These are phyloP conservation scores for Dromiciops gliroides DNA, from an alignment of 2,113 vertebrate genomes.

Conservation along the genomic window DNA sequence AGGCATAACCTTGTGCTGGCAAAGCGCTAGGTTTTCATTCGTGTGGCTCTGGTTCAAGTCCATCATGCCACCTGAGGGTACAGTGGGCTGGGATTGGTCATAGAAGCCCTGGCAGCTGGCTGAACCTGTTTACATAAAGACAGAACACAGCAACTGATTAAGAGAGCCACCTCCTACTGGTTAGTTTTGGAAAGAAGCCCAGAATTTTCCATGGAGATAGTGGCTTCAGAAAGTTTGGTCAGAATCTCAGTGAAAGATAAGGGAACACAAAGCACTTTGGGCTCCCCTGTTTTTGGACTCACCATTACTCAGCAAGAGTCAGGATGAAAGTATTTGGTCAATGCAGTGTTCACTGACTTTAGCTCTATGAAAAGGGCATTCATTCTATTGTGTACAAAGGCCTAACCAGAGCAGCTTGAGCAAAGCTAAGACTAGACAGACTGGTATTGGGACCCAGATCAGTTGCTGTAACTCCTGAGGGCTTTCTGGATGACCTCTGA, in stretches of 20 bases:
- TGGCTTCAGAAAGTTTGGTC: slow-evolving; percentile 75
- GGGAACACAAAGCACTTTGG: slow-evolving; percentile 73
- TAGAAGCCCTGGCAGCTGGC: slow-evolving; percentile 75
- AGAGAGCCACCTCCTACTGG: slow-evolving; percentile 78
- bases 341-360: slow-evolving; percentile 53
- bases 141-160: slow-evolving; percentile 75
- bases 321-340: slow-evolving; percentile 56
- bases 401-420: slow-evolving; percentile 53
- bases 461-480: slow-evolving; percentile 17
- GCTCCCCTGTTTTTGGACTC: slow-evolving; percentile 64
- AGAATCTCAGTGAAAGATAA: slow-evolving; percentile 77
- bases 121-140: slow-evolving; percentile 81
- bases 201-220: slow-evolving; percentile 79
- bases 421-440: slow-evolving; percentile 48
- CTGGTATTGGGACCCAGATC: neutral
- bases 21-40: slow-evolving; percentile 54
- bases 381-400: slow-evolving; percentile 42
- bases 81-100: slow-evolving; percentile 68
- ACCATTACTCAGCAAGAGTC: slow-evolving; percentile 54
- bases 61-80: slow-evolving; percentile 66
- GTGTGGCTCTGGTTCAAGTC: slow-evolving; percentile 55
- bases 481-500: slow-evolving; percentile 16
- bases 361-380: slow-evolving; percentile 54
- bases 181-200: slow-evolving; percentile 79
- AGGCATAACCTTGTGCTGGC: neutral